Conservation (phyloP, 2,113 vertebrate genomes). For the Microcebus murinus region DNA sequence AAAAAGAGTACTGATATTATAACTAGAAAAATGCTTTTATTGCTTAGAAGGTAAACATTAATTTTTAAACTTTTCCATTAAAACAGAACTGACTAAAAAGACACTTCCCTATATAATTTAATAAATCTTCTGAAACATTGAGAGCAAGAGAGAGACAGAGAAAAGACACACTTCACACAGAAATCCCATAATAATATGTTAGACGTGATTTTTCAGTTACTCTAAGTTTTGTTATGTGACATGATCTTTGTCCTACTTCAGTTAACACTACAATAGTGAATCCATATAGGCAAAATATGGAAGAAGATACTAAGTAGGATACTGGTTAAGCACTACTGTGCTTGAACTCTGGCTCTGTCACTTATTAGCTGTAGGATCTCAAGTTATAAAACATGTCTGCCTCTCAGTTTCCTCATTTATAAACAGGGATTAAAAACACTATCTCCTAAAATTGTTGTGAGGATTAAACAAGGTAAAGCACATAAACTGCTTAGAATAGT, state of each 20-base stretch:
- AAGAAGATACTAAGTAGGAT: background rate
- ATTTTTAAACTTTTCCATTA: background rate
- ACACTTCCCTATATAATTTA: background rate
- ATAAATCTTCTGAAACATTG: background rate
- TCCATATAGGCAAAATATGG: fast-evolving
- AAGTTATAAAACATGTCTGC: background rate
- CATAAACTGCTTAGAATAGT: background rate
- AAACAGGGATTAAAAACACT: background rate
- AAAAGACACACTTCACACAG: background rate
- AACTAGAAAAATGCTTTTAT: background rate
- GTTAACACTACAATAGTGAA: background rate
- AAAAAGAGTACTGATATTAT: background rate
- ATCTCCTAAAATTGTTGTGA: background rate
- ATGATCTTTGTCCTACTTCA: background rate
- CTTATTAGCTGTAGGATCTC: background rate
- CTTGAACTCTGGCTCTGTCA: background rate
- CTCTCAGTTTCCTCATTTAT: background rate
- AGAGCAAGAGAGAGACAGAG: background rate
- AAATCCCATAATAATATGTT: background rate
- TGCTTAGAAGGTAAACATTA: conserved; percentile 2
- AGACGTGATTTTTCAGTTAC: background rate
- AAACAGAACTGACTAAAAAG: background rate
- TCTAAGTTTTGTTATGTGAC: background rate
- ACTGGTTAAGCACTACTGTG: background rate
- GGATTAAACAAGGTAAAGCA: background rate